phyloP scores from a whole-genome alignment of 2,113 vertebrate genomes.

The Mola mola region DNA sequence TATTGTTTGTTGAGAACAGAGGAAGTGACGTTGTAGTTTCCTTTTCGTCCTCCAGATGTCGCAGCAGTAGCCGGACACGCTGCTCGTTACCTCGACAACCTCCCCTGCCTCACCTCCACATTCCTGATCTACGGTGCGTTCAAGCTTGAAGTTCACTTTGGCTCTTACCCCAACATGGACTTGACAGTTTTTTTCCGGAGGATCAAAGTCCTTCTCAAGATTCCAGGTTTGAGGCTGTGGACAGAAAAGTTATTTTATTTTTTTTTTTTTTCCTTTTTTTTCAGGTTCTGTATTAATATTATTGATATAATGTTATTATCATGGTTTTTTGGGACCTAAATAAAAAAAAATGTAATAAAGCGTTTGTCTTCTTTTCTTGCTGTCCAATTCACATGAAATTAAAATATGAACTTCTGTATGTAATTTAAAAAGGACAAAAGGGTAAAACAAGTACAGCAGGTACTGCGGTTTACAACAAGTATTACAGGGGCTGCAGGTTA shows the following conservation, averaged over 20 bases:
- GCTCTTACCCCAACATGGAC: slow-evolving; percentile 56
- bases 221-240: slow-evolving; percentile 71
- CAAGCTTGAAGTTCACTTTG: slow-evolving; percentile 78
- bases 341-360: slow-evolving; percentile 75
- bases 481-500: no score
- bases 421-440: background rate
- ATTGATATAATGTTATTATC: slow-evolving; percentile 87
- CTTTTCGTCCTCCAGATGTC: slow-evolving; percentile 65
- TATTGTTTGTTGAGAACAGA: no score
- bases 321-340: slow-evolving; percentile 86
- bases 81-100: slow-evolving; percentile 72
- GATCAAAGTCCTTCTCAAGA: slow-evolving; percentile 52
- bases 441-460: background rate
- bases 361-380: background rate
- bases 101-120: slow-evolving; percentile 76
- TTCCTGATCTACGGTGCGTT: slow-evolving; percentile 80
- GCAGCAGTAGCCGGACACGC: slow-evolving; percentile 75
- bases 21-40: background rate
- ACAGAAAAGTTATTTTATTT: slow-evolving; percentile 80
- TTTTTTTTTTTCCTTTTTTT: slow-evolving; percentile 63
- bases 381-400: background rate
- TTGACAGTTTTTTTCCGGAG: slow-evolving; percentile 70
- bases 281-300: slow-evolving; percentile 84
- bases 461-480: no score
- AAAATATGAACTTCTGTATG: background rate